Base-by-base conservation (phyloP, 1,140 invertebrate genomes). In the Drosophila biarmipes region DNA sequence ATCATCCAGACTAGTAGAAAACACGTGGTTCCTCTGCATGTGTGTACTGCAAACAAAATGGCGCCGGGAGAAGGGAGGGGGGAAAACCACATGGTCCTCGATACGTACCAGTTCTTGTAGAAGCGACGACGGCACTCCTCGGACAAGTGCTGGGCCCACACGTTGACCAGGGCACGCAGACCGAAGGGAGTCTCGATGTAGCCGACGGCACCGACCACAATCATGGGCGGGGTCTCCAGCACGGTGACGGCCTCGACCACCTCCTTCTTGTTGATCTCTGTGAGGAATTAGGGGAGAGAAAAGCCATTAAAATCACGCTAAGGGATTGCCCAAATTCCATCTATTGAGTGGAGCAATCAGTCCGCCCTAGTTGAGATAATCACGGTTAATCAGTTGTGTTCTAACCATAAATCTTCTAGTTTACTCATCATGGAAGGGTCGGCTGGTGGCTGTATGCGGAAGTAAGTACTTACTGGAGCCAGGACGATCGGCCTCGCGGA, bases 191-290 rank as follows among this genome's bases (percentile, higher is more conserved):
- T 99, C 92, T 99, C 98, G 81, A 99, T 99, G 93, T 99, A 99
- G 48, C 99, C 99, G 90, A 99, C 97, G 81, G 98, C 96, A 90
- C 99, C 99, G 82, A 99, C 98, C 75, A 98, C 95, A 51, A 99
- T 95, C 97, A 99, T 98, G 38, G 99, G 99, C 68, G 99, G 99
- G 17, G 99, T 97, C 94, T 99, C 99, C 71, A 99, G 93, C 91
- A 99, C 97, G 37, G 99, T 99, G 1, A 99, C 99, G 53, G 98
- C 98, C 92, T 99, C 99, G 7, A 99, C 98, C 75, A 99, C 98
- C 94, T 99, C 99, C 93, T 99, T 99, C 94, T 99, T 99, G 94
- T 99, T 99, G 24, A 99, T 96, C 95, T 99, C 98, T 98, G 92
- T 48, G 78, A 73, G 78, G 48, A 4, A 15, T n/a, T n/a, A n/a